phyloP scores from a whole-genome alignment of 2,113 vertebrate species.

The Chauna torquata region DNA sequence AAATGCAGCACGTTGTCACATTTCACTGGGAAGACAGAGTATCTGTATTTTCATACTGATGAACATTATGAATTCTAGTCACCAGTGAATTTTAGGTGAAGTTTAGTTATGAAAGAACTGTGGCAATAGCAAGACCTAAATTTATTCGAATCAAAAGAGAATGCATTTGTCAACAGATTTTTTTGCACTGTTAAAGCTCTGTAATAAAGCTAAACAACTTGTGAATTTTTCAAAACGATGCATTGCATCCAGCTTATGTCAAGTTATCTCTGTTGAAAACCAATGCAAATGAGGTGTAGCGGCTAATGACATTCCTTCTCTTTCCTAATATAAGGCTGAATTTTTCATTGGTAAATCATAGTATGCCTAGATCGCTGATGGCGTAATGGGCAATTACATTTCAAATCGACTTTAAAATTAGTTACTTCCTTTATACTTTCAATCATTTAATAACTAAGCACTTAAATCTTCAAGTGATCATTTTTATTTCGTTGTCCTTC shows the following conservation, averaged over 20 bases:
- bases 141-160: not conserved
- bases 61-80: not conserved
- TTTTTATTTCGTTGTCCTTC: not conserved
- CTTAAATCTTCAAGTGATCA: not conserved
- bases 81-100: not conserved
- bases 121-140: not conserved
- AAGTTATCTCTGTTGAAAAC: not conserved
- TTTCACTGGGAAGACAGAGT: not conserved
- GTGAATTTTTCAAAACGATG: not conserved
- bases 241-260: not conserved
- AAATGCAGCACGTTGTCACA: not conserved
- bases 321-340: not conserved
- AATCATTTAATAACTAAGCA: slow-evolving; percentile 24
- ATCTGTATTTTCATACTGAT: not conserved
- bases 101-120: not conserved
- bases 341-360: slow-evolving; percentile 39
- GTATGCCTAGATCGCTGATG: not conserved
- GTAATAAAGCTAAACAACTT: not conserved
- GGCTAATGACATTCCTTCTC: not conserved
- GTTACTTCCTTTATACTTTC: slow-evolving; percentile 32
- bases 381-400: slow-evolving; percentile 19
- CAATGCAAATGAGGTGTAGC: not conserved
- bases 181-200: not conserved
- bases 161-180: not conserved
- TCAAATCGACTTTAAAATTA: slow-evolving; percentile 52